Base-by-base conservation (phyloP, 2,797 vertebrate genomes). In the Acipenser ruthenus region DNA sequence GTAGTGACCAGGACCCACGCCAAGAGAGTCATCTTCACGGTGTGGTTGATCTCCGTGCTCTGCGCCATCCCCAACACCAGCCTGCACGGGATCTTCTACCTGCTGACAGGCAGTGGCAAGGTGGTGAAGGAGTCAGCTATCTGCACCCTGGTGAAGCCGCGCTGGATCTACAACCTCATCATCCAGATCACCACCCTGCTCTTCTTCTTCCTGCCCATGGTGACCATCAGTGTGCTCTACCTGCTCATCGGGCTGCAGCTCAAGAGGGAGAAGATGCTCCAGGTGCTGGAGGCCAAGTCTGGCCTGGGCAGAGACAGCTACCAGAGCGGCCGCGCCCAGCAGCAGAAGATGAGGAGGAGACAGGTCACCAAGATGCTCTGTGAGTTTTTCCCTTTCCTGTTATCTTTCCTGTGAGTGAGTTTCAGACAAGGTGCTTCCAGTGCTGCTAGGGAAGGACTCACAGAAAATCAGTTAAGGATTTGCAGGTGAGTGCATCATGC, bases 361-460 rank as follows among this genome's bases (percentile, higher is more conserved):
- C 95, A 98, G 78, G 93, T 96, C 86, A 97, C 93, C 0, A 97
- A 97, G 82, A 97, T 97, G 95, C 81, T 98, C 72, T 94, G 95
- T 98, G 79, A 95, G 96, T 96, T 79, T 58, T n/a, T 13, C 12
- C 55, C 55, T 1, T 58, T n/a, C 10, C 15, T 7, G 10, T n/a
- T 15, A 37, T 37, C 23, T 37, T 3, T 37, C 23, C 23, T 4
- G 2, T 4, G 4, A 37, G 23, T 3, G 23, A 1, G 23, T 37
- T 37, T 37, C 23, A 37, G 23, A 37, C 23, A 37, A 37, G 23
- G 23, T 37, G 23, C 23, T 37, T 37, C 23, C 23, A 37, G 23
- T 37, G 23, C 23, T 0, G 23, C 23, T 4, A 37, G 23, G 23
- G 23, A 37, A 37, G 23, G 23, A 37, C 23, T 37, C 23, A 37